A percentile compares a stretch with the other conserved stretches of the same genome.
These are phyloP conservation scores for Campoletis raptor DNA, from an alignment of 2,888 invertebrate genomes.

Conservation along the genomic window DNA sequence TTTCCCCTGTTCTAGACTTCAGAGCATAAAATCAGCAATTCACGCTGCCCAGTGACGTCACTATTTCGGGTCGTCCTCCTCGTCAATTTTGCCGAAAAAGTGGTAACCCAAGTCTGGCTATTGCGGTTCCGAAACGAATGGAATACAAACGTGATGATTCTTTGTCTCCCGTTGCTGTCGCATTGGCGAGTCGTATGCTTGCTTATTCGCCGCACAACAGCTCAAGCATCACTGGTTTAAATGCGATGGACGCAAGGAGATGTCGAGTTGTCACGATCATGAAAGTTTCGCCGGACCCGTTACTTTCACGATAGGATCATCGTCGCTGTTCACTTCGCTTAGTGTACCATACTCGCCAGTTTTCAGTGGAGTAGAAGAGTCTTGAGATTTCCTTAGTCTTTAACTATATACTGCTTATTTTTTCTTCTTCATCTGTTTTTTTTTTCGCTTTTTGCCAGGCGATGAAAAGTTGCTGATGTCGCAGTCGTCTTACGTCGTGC, in stretches of 20 bases:
- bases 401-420: slow-evolving; percentile 21
- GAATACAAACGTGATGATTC: slow-evolving; percentile 65
- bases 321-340: slow-evolving; percentile 70
- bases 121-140: slow-evolving; percentile 59
- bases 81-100: slow-evolving; percentile 51
- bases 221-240: slow-evolving; percentile 72
- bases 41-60: slow-evolving; percentile 27
- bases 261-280: slow-evolving; percentile 81
- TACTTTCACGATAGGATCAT: slow-evolving; percentile 82
- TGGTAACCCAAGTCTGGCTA: slow-evolving; percentile 6
- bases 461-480: slow-evolving; percentile 43
- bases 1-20: background rate
- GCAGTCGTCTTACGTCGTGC: slow-evolving; percentile 64
- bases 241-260: slow-evolving; percentile 78
- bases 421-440: slow-evolving; percentile 8
- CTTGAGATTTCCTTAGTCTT: slow-evolving; percentile 65
- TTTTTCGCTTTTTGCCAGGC: slow-evolving; percentile 24
- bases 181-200: slow-evolving; percentile 12
- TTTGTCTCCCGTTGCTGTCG: slow-evolving; percentile 29
- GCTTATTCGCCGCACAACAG: slow-evolving; percentile 24
- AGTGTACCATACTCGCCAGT: slow-evolving; percentile 37
- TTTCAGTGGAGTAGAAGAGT: slow-evolving; percentile 40
- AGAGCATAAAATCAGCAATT: background rate
- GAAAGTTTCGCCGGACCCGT: slow-evolving; percentile 81
- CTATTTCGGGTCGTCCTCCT: slow-evolving; percentile 7